phyloP scores from a whole-genome alignment of 2,113 vertebrate species.

The Typhlomys cinereus region DNA sequence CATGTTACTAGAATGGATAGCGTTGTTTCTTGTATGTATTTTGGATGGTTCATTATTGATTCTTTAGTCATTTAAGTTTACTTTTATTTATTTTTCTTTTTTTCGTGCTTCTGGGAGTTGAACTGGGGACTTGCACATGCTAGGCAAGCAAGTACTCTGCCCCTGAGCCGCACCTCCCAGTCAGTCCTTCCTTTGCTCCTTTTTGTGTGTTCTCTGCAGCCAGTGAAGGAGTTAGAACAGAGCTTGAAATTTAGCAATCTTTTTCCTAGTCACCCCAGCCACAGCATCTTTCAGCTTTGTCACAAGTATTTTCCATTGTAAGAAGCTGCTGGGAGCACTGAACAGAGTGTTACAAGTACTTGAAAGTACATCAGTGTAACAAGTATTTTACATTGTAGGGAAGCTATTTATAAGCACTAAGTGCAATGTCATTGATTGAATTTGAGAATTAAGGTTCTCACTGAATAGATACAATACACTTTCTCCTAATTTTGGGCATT shows the following conservation, averaged over 20 bases:
- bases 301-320: background rate
- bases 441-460: constrained; percentile 18
- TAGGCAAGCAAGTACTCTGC: background rate
- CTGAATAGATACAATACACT: background rate
- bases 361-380: too few relatives aligned
- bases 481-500: constrained; percentile 12
- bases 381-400: background rate
- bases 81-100: background rate
- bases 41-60: background rate
- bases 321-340: too few relatives aligned
- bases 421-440: background rate
- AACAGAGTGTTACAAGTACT: too few relatives aligned
- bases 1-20: background rate
- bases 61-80: background rate
- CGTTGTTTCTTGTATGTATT: background rate
- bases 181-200: background rate
- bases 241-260: background rate
- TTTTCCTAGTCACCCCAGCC: background rate
- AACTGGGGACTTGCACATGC: background rate
- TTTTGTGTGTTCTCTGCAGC: background rate
- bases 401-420: background rate
- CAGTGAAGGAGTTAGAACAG: background rate
- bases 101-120: background rate
- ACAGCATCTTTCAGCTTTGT: background rate
- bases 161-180: background rate